These are phyloP conservation scores for Tragopan temminckii DNA, from an alignment of 2,797 vertebrate genomes.

Conservation along the genomic window DNA sequence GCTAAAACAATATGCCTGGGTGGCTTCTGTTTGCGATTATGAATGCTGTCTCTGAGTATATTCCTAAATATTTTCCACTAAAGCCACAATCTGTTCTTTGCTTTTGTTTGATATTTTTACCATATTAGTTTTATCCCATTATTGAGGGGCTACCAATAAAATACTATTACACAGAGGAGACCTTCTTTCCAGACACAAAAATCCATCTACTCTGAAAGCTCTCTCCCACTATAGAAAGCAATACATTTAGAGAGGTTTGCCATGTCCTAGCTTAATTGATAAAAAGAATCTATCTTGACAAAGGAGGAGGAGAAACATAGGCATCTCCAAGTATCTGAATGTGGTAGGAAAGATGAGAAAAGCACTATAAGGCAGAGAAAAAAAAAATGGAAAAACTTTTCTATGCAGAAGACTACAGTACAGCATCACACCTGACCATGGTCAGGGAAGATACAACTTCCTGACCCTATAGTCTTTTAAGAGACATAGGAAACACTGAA, in stretches of 20 bases:
- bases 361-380: background rate
- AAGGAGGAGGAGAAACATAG: background rate
- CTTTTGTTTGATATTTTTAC: background rate
- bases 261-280: background rate
- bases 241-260: background rate
- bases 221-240: background rate
- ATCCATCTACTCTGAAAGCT: background rate
- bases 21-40: background rate
- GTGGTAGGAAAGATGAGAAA: background rate
- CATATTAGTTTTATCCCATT: background rate
- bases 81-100: background rate
- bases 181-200: background rate
- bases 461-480: fast-evolving
- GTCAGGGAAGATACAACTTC: background rate
- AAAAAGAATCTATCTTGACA: background rate
- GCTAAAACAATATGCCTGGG: background rate
- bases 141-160: background rate
- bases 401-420: background rate
- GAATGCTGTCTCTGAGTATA: background rate
- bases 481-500: background rate
- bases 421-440: background rate
- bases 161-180: background rate
- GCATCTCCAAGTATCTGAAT: background rate
- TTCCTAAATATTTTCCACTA: background rate
- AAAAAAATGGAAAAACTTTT: background rate